Base-by-base conservation (phyloP, 2,797 vertebrate genomes). In the Hemibagrus guttatus region DNA sequence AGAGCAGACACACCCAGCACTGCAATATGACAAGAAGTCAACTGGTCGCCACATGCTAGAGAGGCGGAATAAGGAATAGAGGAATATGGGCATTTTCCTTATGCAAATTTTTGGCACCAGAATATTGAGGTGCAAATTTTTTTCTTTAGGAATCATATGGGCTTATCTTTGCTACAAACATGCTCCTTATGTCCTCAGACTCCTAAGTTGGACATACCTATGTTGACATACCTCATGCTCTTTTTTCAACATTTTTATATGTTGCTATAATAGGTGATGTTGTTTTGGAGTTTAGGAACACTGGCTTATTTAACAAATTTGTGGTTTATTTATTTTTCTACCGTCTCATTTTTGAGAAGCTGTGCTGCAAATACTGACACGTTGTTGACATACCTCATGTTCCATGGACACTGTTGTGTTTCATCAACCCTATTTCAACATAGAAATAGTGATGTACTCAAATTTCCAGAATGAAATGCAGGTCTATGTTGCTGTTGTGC, bases 1-100 rank as follows among this genome's bases (percentile, higher is more conserved):
- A 84, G 31, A 84, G 4, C 17, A 74, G 56, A 42, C 76, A 84
- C 69, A 88, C 52, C 58, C 78, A 85, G 61, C 74, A 78, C 61
- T 85, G 84, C 72, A 85, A 64, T 85, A 85, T 85, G 84, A 85
- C 74, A 66, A 31, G 81, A 23, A 52, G 28, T 17, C 63, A 52
- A 78, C 61, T 58, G 49, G 58, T 61, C 26, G 49, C 56, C 39
- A 74, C 63, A 35, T 54, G 39, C 78, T 71, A 58, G 66, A 83
- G 63, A 71, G 81, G 56, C 28, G 9, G 21, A 68, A 69, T 52
- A 83, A 39, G 76, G 19, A 79, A 80, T 39, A 26, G 16, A 59
- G 21, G 13, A 16, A 61, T 59, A 79, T 26, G 1, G 31, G 56
- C 58, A 59, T 56, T 59, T 59, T 49, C 46, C 46, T 49, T 69